These are phyloP conservation scores for Leptopilina boulardi DNA, from an alignment of 1,140 invertebrate genomes.

Conservation along the genomic window DNA sequence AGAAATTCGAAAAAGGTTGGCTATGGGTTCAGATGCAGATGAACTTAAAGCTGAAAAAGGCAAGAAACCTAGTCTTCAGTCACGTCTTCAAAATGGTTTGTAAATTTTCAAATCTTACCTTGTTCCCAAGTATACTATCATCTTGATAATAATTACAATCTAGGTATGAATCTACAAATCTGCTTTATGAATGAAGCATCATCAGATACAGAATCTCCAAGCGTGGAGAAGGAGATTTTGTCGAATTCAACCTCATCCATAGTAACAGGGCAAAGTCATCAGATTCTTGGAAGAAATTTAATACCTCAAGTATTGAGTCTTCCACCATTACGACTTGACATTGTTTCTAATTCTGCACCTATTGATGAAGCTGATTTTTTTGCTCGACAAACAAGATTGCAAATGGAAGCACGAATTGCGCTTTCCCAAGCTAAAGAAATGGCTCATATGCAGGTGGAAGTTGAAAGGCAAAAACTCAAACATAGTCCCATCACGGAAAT, in stretches of 20 bases:
- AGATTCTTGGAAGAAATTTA: constrained; percentile 50
- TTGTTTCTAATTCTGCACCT: constrained; percentile 60
- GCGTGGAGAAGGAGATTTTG: constrained; percentile 80
- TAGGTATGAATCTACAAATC: constrained; percentile 94
- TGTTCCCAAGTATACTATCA: constrained; percentile 3
- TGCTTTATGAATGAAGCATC: constrained; percentile 96
- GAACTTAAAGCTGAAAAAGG: constrained; percentile 81
- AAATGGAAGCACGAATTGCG: constrained; percentile 92
- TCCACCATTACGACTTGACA: constrained; percentile 67
- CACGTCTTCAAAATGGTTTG: constrained; percentile 89
- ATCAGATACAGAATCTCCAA: constrained; percentile 87
- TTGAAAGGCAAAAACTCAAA: constrained; percentile 87
- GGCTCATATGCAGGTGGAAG: constrained; percentile 95
- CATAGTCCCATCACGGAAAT: constrained; percentile 91
- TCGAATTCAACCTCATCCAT: constrained; percentile 29
- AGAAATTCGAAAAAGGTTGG: constrained; percentile 91
- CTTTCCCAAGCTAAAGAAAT: constrained; percentile 93
- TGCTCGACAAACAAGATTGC: constrained; percentile 87
- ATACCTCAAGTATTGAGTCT: constrained; percentile 69
- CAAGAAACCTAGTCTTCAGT: constrained; percentile 91
- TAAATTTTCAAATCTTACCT: constrained; percentile 56
- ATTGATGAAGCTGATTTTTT: constrained; percentile 86
- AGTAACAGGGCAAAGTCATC: constrained; percentile 53
- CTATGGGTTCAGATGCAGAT: constrained; percentile 90
- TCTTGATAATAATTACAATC: constrained; percentile 55